Conservation (phyloP, 2,113 vertebrate species). For the Actenoides hombroni region DNA sequence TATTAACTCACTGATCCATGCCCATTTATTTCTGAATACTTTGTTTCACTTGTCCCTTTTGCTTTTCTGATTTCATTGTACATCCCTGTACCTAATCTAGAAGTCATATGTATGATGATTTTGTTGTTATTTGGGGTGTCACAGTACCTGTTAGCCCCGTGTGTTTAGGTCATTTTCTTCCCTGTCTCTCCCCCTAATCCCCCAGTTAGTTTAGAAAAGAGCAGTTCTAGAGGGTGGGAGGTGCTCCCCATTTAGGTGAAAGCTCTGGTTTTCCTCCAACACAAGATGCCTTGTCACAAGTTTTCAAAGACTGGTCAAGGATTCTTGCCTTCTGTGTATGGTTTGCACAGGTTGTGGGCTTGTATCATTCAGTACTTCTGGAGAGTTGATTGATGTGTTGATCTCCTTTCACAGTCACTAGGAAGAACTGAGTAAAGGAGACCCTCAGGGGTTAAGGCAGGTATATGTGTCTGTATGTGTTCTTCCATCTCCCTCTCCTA, state of each 20-base stretch:
- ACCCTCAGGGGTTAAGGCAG: neutral
- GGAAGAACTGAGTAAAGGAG: neutral
- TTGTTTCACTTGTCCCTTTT: neutral
- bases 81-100: neutral
- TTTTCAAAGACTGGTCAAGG: neutral
- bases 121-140: neutral
- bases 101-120: neutral
- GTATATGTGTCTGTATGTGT: neutral
- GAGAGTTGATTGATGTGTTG: neutral
- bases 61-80: neutral
- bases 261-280: neutral
- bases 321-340: neutral
- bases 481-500: neutral
- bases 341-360: neutral
- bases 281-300: neutral
- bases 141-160: neutral
- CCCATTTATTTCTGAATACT: neutral
- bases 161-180: neutral
- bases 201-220: neutral
- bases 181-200: neutral
- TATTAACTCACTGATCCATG: neutral
- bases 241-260: neutral
- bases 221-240: neutral
- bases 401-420: neutral
- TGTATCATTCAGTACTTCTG: neutral